Conservation (phyloP, 2,797 vertebrate species). For the Parambassis ranga region DNA sequence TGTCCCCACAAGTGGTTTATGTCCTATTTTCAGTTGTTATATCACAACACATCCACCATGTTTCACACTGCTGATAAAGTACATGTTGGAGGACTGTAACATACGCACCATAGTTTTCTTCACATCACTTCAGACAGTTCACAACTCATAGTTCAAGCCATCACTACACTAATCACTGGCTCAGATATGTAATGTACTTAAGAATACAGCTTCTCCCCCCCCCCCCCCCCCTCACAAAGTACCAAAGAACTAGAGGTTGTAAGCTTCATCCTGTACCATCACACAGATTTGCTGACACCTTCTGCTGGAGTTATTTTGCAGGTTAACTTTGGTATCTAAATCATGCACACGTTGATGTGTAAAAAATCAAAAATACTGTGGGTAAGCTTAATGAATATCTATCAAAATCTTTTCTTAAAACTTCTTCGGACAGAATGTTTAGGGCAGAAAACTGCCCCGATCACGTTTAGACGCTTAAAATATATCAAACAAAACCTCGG, state of each 20-base stretch:
- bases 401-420: slow-evolving; percentile 13
- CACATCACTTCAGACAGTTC: slow-evolving; percentile 62
- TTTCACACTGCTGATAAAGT: slow-evolving; percentile 65
- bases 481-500: slow-evolving; percentile 38
- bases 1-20: slow-evolving; percentile 33
- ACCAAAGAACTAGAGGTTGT: slow-evolving; percentile 25
- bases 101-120: slow-evolving; percentile 50
- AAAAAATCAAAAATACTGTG: not conserved
- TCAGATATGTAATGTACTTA: slow-evolving; percentile 56
- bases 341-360: slow-evolving; percentile 15
- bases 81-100: slow-evolving; percentile 51
- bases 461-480: no score
- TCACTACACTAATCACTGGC: slow-evolving; percentile 62
- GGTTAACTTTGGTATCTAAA: slow-evolving; percentile 60
- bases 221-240: slow-evolving; percentile 13
- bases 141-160: slow-evolving; percentile 58
- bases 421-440: slow-evolving; percentile 10
- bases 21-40: slow-evolving; percentile 55
- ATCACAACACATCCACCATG: slow-evolving; percentile 69
- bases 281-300: slow-evolving; percentile 9
- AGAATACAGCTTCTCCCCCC: slow-evolving; percentile 20
- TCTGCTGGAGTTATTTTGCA: slow-evolving; percentile 7
- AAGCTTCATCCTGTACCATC: slow-evolving; percentile 20
- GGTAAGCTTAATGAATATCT: slow-evolving; percentile 1
- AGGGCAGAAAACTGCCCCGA: slow-evolving; percentile 16